A percentile compares a stretch with the other conserved stretches of the same genome.
These are phyloP conservation scores for Morinoia aosen DNA, from an alignment of 2,888 invertebrate species.

Conservation along the genomic window DNA sequence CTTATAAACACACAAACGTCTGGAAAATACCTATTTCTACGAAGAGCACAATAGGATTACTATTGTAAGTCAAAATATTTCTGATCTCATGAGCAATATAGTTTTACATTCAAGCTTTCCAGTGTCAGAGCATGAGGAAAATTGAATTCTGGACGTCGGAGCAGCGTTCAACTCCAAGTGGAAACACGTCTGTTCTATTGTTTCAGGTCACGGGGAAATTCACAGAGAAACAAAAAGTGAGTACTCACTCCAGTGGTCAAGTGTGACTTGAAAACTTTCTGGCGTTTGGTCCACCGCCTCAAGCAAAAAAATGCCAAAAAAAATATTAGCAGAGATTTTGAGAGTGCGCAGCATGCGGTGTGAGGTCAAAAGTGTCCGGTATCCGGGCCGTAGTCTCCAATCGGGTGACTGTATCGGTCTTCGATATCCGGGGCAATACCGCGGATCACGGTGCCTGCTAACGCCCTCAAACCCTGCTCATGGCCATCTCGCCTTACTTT, in stretches of 20 bases:
- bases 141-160: neutral
- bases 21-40: too few relatives aligned
- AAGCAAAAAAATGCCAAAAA: neutral
- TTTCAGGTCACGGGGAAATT: neutral
- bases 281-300: neutral
- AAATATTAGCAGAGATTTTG: neutral
- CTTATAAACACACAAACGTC: too few relatives aligned
- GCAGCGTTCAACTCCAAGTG: neutral
- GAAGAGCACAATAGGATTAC: neutral
- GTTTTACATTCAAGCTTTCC: too few relatives aligned
- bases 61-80: neutral
- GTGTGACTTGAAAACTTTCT: neutral
- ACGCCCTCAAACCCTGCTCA: neutral
- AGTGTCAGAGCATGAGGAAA: too few relatives aligned
- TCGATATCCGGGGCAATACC: slow-evolving; percentile 31
- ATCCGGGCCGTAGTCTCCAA: neutral
- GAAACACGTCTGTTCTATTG: neutral
- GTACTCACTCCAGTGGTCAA: neutral
- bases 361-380: slow-evolving; percentile 18
- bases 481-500: neutral
- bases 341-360: neutral
- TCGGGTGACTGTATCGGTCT: slow-evolving; percentile 30
- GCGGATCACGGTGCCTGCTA: neutral
- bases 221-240: neutral
- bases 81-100: neutral